phyloP scores from a whole-genome alignment of 2,888 invertebrate genomes.

The Laspeyria flexula region DNA sequence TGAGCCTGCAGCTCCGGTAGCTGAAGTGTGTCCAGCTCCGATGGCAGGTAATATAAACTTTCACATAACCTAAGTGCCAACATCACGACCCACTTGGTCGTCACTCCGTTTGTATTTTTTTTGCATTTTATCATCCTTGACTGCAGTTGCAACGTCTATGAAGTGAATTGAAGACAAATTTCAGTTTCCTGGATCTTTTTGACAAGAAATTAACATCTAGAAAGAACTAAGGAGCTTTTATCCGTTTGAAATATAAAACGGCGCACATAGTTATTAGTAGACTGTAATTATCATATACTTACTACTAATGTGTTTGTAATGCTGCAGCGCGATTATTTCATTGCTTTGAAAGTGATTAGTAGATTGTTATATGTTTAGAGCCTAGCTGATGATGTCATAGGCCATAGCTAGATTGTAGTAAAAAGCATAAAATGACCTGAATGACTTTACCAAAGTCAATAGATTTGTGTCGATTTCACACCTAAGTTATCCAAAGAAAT shows the following conservation, averaged over 20 bases:
- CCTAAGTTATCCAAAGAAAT: not conserved
- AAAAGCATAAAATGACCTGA: slow-evolving; percentile 1
- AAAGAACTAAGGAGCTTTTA: slow-evolving; percentile 1
- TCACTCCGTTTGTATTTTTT: slow-evolving; percentile 40
- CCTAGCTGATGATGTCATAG: slow-evolving; percentile 29
- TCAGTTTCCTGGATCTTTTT: slow-evolving; percentile 1
- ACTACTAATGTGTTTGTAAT: slow-evolving; percentile 18
- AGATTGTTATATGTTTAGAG: not conserved
- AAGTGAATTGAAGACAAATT: slow-evolving; percentile 22
- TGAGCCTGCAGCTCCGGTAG: slow-evolving; percentile 44
- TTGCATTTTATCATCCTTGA: slow-evolving; percentile 25
- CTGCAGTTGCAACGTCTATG: slow-evolving; percentile 12
- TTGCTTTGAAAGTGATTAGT: not conserved
- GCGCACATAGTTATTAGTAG: slow-evolving; percentile 11
- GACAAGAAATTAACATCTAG: not conserved
- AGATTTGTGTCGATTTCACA: not conserved
- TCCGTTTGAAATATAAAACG: slow-evolving; percentile 9
- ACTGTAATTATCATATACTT: slow-evolving; percentile 14
- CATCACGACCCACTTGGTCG: slow-evolving; percentile 63
- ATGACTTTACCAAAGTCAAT: not conserved
- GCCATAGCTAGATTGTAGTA: slow-evolving; percentile 4
- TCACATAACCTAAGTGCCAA: slow-evolving; percentile 71
- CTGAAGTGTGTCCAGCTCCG: slow-evolving; percentile 44
- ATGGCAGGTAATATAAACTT: slow-evolving; percentile 63
- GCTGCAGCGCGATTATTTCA: slow-evolving; percentile 19